Base-by-base conservation (phyloP, 2,888 invertebrate species). In the Tenthredo livida region DNA sequence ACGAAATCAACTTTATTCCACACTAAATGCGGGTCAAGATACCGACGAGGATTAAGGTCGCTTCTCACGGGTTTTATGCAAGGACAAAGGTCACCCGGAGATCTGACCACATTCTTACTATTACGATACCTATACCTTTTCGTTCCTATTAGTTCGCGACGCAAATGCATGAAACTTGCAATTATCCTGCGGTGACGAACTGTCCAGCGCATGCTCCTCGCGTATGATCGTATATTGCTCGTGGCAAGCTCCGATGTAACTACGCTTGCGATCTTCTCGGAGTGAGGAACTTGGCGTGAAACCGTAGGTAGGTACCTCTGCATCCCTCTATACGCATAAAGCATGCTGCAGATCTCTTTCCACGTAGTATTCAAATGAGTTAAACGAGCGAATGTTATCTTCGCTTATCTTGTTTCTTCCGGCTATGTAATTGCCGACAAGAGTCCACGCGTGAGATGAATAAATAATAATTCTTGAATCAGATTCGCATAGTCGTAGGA, bases 351-450 rank as follows among this genome's bases (percentile, higher is more conserved):
- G 15, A 67, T 67, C 67, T 67, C 67, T 67, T 29, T 33, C 29
- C 29, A 67, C 15, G 33, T 67, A 67, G 33, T 67, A 67, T 67
- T 67, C 67, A 67, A 67, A 67, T 67, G 67, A 67, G 77, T 77
- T 33, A 80, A 15, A 37, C 58, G 80, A 80, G 40, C 61, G 37
- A 80, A 80, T 29, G 77, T 25, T 85, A 84, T 70, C 82, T 58
- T 84, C 86, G 85, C 86, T 86, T 86, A 90, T 90, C 90, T 89
- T 87, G 89, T 90, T 90, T 90, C 90, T 91, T 90, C 89, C 90
- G 89, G 90, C 90, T 88, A 89, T 89, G 90, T 91, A 91, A 91
- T 91, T 91, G 91, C 90, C 84, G 33, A 40, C 58, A 50, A 70
- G 87, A 86, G 84, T 73, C 84, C 87, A 86, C 86, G 87, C 87